Conservation (phyloP, 2,113 vertebrate species). For the Egretta garzetta region DNA sequence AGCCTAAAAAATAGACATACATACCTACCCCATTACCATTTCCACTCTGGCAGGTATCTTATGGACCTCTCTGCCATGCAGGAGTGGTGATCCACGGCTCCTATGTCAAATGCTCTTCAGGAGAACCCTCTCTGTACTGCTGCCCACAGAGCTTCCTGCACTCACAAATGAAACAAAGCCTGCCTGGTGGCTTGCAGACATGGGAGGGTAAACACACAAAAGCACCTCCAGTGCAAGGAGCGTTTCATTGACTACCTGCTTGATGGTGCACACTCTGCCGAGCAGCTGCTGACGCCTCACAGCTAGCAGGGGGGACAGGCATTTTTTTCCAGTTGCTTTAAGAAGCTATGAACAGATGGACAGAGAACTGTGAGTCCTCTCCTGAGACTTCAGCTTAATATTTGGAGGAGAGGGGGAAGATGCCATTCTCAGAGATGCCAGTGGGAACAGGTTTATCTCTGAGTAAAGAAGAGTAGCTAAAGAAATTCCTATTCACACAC, state of each 20-base stretch:
- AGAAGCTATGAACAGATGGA: background rate
- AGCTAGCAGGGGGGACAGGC: background rate
- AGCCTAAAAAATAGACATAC: background rate
- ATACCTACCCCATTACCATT: background rate
- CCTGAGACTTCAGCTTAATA: background rate
- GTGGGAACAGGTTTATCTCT: background rate
- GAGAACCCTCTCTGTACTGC: background rate
- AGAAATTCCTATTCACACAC: background rate
- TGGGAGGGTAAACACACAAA: background rate
- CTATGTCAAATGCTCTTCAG: background rate
- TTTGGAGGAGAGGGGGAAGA: background rate
- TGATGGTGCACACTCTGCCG: background rate
- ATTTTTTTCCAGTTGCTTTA: background rate
- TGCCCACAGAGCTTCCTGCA: background rate
- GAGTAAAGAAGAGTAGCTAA: background rate
- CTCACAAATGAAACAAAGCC: background rate
- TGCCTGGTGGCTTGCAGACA: background rate
- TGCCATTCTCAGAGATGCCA: background rate
- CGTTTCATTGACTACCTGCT: background rate
- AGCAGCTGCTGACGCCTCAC: background rate
- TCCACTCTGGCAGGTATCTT: background rate
- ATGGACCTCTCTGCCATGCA: accelerated
- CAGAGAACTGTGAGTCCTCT: background rate
- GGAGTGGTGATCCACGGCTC: background rate
- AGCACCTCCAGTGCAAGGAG: background rate